A percentile compares a stretch with the other conserved stretches of the same genome.
phyloP scores from a whole-genome alignment of 2,113 vertebrate genomes.

The Struthidea cinerea region DNA sequence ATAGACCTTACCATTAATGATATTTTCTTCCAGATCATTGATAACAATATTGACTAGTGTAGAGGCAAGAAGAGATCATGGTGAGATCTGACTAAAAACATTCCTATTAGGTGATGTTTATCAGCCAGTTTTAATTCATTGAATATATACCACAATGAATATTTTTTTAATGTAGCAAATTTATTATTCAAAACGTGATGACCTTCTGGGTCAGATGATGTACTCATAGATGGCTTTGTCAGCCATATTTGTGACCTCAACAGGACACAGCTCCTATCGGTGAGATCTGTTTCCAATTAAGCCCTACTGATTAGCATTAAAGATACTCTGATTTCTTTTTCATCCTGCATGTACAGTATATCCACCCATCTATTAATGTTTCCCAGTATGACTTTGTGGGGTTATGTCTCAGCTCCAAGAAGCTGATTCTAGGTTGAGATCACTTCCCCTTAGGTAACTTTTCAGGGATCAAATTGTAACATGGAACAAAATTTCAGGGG shows the following conservation, averaged over 20 bases:
- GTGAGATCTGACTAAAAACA: background rate
- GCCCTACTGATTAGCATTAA: background rate
- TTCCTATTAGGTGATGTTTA: background rate
- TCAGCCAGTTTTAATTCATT: background rate
- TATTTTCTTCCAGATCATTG: background rate
- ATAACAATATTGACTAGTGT: background rate
- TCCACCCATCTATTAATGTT: background rate
- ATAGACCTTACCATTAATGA: background rate
- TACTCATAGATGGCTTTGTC: background rate
- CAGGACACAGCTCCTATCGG: background rate
- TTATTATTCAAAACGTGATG: background rate
- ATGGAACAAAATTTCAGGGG: fast-evolving
- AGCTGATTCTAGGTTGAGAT: background rate
- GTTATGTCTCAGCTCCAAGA: background rate
- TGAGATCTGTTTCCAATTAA: background rate
- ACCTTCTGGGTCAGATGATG: background rate
- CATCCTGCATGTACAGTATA: background rate
- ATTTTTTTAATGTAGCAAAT: background rate
- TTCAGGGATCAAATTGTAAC: background rate
- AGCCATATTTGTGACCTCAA: background rate
- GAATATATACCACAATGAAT: background rate
- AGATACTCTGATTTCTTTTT: background rate
- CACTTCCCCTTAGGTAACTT: background rate
- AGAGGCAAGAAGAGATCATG: background rate
- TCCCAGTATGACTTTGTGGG: background rate